Evolutionary conservation across 2,113 vertebrate species (phyloP), one percentile per base, ranked within the genome.

Genomic region (Percina caprodes): DNA sequence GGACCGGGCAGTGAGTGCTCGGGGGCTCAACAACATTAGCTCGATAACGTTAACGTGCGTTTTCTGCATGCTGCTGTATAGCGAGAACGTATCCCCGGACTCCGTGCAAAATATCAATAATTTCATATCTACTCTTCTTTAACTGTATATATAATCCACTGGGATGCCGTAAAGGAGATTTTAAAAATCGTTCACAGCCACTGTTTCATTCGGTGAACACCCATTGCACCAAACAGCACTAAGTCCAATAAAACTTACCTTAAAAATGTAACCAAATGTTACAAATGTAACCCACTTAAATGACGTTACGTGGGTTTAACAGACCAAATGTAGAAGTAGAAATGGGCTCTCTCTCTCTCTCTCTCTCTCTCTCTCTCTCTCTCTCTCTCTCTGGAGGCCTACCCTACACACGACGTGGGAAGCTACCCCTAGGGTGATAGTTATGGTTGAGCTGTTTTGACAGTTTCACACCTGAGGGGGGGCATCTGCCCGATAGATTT

Each of bases 401-500:
- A 65, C 71, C 89, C 80, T 79, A 86, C 67, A 82, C 21, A 79
- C 74, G 8, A 15, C 46, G 26, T 65, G 42, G 30, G 35, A 26
- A 62, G 61, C 54, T 35, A 45, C 26, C 2, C 49, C 14, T 6
- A 16, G 8, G 35, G 18, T 62, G 46, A 26, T 65, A 26, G 48
- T 74, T 24, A 14, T 14, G 76, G 69, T 55, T 85, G 42, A 74
- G 65, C 5, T 87, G 78, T 88, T 87, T 61, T 83, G 88, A 85
- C 87, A 87, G 78, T 67, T 86, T 82, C 33, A 68, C 85, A 80
- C 65, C 56, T 46, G 24, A 77, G 70, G 42, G n/a, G 24, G 21
- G 16, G 21, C 59, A 79, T 69, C 39, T 35, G 33, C 24, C 56
- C 18, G 9, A 5, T 56, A 26, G 45, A 23, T 67, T 35, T 45